These are phyloP conservation scores for Caretta caretta DNA, from an alignment of 2,113 vertebrate species.

Conservation along the genomic window DNA sequence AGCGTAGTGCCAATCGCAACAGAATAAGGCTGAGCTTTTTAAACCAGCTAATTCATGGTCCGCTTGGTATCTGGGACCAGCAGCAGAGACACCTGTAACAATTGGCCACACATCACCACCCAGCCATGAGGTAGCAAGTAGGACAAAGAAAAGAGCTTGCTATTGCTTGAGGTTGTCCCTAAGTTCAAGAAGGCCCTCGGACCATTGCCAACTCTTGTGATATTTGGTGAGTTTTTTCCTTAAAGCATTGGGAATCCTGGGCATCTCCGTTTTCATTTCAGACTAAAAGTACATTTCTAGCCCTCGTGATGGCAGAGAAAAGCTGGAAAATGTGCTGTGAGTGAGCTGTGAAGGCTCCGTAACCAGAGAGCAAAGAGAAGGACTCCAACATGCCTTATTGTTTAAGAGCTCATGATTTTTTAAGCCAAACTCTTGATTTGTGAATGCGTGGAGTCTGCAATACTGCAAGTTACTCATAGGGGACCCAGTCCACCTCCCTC, in stretches of 20 bases:
- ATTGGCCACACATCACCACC: conserved; percentile 45
- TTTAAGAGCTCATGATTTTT: background rate
- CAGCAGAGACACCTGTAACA: background rate
- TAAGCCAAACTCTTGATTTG: background rate
- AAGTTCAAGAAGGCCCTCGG: conserved; percentile 56
- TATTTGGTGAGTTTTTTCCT: conserved; percentile 57
- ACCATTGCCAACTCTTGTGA: conserved; percentile 48
- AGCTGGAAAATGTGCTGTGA: background rate
- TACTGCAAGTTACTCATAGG: background rate
- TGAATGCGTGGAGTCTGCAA: background rate
- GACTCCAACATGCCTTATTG: background rate
- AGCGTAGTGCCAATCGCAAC: too few relatives aligned
- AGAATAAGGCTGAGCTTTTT: background rate
- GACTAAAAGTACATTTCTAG: background rate
- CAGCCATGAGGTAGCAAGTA: conserved; percentile 29
- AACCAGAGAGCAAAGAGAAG: background rate
- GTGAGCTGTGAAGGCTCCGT: background rate
- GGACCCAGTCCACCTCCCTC: background rate
- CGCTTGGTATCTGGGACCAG: background rate
- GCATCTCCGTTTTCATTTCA: conserved; percentile 33
- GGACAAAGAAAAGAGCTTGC: conserved; percentile 62
- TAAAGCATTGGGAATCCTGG: background rate
- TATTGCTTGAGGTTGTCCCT: conserved; percentile 44
- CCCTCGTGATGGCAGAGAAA: background rate
- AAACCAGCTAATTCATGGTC: background rate